Conservation (phyloP, 1,140 invertebrate species). For the Holotrichia oblita region DNA sequence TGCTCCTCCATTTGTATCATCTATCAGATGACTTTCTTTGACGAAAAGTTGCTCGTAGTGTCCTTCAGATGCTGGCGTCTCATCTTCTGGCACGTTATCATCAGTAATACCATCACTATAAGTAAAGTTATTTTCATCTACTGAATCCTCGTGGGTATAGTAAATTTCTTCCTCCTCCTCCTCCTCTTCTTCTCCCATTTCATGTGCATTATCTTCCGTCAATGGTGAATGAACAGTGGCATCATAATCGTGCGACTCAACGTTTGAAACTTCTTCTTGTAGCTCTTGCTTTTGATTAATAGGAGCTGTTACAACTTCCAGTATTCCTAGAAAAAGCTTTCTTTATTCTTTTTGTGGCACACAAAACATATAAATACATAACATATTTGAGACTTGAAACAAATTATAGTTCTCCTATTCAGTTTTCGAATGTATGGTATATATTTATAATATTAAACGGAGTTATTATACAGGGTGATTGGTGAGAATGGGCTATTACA, state of each 20-base stretch:
- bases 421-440: no score
- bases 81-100: not conserved
- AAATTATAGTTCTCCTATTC: no score
- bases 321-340: not conserved
- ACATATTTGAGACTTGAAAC: no score
- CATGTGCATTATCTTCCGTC: not conserved
- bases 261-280: not conserved
- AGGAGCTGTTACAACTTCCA: not conserved
- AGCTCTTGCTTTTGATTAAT: constrained; percentile 13
- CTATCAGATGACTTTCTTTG: constrained; percentile 40
- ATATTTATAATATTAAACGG: no score
- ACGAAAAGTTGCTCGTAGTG: constrained; percentile 34
- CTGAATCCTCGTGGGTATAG: constrained; percentile 1
- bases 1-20: not conserved
- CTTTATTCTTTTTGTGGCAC: no score
- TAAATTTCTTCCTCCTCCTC: constrained; percentile 38
- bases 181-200: not conserved
- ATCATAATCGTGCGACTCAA: not conserved
- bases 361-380: no score
- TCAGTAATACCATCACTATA: not conserved
- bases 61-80: not conserved
- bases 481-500: no score
- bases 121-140: not conserved
- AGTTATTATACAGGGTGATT: no score
- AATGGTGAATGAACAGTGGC: not conserved